These are phyloP conservation scores for Meta bourneti DNA, from an alignment of 2,888 invertebrate species.

Conservation along the genomic window DNA sequence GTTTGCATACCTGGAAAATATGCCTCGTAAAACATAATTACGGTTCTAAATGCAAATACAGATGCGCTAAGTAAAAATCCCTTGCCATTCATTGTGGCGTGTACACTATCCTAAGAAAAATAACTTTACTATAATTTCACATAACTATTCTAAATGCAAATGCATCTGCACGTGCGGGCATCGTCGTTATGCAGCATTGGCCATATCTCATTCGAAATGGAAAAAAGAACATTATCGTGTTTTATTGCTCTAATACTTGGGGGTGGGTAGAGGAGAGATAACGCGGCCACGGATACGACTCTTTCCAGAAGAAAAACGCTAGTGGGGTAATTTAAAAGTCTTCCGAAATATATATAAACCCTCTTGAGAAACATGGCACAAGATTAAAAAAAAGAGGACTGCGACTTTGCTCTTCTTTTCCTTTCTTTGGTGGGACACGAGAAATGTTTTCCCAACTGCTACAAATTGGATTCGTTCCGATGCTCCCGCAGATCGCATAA, in stretches of 20 bases:
- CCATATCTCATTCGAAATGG: neutral
- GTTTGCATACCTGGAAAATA: neutral
- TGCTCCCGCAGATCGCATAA: slow-evolving; percentile 7
- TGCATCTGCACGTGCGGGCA: neutral
- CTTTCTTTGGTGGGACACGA: neutral
- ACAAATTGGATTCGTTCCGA: slow-evolving; percentile 24
- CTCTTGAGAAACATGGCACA: neutral
- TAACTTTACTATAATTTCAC: neutral
- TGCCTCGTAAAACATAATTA: neutral
- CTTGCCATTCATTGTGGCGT: neutral
- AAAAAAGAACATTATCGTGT: neutral
- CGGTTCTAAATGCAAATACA: neutral
- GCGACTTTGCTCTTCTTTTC: neutral
- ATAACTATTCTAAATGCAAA: neutral
- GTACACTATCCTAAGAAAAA: neutral
- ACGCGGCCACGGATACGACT: neutral
- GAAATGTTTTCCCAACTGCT: slow-evolving; percentile 1
- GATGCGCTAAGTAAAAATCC: neutral
- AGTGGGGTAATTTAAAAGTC: neutral
- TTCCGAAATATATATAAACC: neutral
- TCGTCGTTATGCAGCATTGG: neutral
- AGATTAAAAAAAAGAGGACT: neutral
- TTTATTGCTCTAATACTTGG: neutral
- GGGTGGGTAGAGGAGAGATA: neutral
- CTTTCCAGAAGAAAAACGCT: neutral